These are phyloP conservation scores for Sitta europaea DNA, from an alignment of 2,113 vertebrate species.

Conservation along the genomic window DNA sequence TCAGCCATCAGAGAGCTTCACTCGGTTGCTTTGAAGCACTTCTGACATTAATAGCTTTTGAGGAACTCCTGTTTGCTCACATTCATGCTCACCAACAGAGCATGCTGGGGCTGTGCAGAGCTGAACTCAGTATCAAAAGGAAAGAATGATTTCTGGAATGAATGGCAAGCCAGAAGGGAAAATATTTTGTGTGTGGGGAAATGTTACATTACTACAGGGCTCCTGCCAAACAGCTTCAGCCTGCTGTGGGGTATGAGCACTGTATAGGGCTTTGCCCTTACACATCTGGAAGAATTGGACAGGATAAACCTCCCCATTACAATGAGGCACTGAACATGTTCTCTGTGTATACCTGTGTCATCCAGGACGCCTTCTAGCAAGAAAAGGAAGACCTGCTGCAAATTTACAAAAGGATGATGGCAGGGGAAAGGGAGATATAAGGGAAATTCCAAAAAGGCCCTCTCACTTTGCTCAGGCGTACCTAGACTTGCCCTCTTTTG, in stretches of 20 bases:
- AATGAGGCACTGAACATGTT: neutral
- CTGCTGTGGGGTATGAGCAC: neutral
- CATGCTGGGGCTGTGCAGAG: neutral
- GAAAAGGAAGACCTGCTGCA: neutral
- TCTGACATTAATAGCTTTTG: neutral
- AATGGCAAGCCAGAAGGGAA: neutral
- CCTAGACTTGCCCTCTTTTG: conserved; percentile 44
- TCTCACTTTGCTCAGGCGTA: conserved; percentile 38
- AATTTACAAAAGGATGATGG: neutral
- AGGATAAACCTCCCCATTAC: neutral
- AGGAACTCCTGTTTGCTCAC: neutral
- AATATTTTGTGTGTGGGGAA: neutral
- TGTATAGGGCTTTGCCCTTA: neutral
- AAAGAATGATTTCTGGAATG: neutral
- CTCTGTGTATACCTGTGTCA: neutral
- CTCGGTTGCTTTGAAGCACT: neutral
- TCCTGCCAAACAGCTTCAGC: neutral
- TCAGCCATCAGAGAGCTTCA: neutral
- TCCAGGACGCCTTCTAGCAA: conserved; percentile 8
- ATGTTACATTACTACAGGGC: neutral
- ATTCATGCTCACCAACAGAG: neutral
- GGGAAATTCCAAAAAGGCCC: conserved; percentile 52
- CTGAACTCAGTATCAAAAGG: neutral
- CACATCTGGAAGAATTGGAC: neutral
- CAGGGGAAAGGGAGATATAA: neutral